phyloP scores from a whole-genome alignment of 2,797 vertebrate species.

The Typhlichthys subterraneus region DNA sequence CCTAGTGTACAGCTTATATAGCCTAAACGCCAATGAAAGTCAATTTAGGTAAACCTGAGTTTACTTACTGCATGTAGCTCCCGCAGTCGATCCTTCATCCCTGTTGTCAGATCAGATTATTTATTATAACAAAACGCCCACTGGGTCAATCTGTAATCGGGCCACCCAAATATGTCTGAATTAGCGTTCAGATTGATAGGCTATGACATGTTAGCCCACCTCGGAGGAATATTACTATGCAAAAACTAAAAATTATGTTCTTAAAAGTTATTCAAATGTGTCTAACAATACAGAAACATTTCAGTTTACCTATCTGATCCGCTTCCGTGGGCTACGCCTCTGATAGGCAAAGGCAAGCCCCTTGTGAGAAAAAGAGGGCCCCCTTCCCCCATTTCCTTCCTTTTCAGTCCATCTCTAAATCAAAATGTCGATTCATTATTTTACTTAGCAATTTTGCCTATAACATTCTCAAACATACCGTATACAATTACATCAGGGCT shows the following conservation, averaged over 20 bases:
- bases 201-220: too few relatives aligned
- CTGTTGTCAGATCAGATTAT: slow-evolving; percentile 19
- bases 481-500: not conserved
- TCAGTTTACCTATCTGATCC: not conserved
- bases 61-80: slow-evolving; percentile 80
- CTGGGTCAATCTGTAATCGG: slow-evolving; percentile 25
- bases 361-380: not conserved
- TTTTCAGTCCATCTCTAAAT: too few relatives aligned
- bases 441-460: too few relatives aligned
- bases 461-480: slow-evolving; percentile 1
- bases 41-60: not conserved
- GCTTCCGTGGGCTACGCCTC: slow-evolving; percentile 6
- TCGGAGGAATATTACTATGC: too few relatives aligned
- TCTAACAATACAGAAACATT: not conserved
- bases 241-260: too few relatives aligned
- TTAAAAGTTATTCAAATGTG: not conserved
- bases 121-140: slow-evolving; percentile 23
- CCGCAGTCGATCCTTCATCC: slow-evolving; percentile 84
- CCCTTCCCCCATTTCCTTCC: too few relatives aligned
- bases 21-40: too few relatives aligned
- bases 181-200: not conserved
- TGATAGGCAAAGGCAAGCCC: too few relatives aligned
- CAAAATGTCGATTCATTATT: not conserved
- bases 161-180: not conserved
- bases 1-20: not conserved